Base-by-base conservation (phyloP, 2,113 vertebrate genomes). In the Anser cygnoides region DNA sequence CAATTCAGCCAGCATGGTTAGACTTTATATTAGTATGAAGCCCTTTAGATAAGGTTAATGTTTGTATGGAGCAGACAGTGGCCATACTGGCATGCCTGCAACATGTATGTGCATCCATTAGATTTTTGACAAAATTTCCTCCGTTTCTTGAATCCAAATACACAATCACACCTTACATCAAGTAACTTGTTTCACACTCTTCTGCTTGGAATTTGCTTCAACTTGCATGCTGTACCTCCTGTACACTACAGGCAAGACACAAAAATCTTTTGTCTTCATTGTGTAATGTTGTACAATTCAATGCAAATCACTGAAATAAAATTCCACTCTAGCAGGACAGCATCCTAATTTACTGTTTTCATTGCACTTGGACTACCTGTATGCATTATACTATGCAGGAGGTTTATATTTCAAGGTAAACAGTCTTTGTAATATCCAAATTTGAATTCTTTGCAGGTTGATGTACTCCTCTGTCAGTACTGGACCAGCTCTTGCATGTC, bases 71-170 rank as follows among this genome's bases (percentile, higher is more conserved):
- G 49, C 23, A 49, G 26, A 49, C 13, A 49, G 55, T 67, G 44
- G 6, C 18, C 13, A 3, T 4, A n/a, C 2, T 78, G 52, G 12
- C 28, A 28, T 9, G 44, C 6, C 19, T 94, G 55, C 16, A 84
- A 41, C 10, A 29, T 0, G 1, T 31, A 1, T 41, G 23, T 63
- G 19, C 0, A 0, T 46, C 11, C 35, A 37, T 37, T 67, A 66
- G 20, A 0, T 17, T 86, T 85, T 33, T 67, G 37, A 12, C 2
- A 70, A 92, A 65, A 68, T 31, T 63, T 13, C n/a, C 15, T 82
- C 11, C 43, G 8, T 3, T 22, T 44, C 77, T 86, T 86, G 9
- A 37, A 52, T 41, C 35, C 33, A 73, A 59, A 77, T 67, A 8
- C 4, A 55, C 11, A 46, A 8, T 54, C 19, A 12, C n/a, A 35